Evolutionary conservation across 2,888 invertebrate genomes (phyloP).

Genomic region (Ichneumoninae sp.): DNA sequence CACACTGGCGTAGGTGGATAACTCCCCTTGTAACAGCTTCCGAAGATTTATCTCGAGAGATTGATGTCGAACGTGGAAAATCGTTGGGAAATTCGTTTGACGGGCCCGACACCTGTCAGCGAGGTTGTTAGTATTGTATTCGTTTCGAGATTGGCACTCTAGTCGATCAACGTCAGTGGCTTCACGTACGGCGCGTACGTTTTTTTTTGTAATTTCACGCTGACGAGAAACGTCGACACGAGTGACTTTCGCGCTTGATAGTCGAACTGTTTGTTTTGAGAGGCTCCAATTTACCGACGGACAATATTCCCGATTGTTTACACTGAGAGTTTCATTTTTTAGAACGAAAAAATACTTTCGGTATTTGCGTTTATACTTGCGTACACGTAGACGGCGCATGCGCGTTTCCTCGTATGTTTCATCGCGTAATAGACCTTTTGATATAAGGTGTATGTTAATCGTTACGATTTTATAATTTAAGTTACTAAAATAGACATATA

Average conservation of each 20-base stretch:
- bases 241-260: conserved; percentile 34
- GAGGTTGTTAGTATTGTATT: conserved; percentile 43
- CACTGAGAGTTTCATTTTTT: neutral
- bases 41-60: conserved; percentile 32
- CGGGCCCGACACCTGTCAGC: conserved; percentile 73
- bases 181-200: neutral
- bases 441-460: no score
- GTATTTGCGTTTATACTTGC: no score
- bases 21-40: conserved; percentile 19
- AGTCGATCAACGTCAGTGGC: conserved; percentile 12
- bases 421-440: no score
- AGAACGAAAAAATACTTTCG: neutral
- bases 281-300: neutral
- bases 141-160: neutral
- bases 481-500: no score
- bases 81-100: conserved; percentile 37
- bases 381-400: no score
- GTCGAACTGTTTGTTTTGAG: neutral
- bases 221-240: conserved; percentile 50
- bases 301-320: neutral
- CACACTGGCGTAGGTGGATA: conserved; percentile 4
- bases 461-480: no score
- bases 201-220: conserved; percentile 30
- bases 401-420: neutral
- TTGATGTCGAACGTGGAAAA: conserved; percentile 21